Evolutionary conservation across 2,888 invertebrate genomes (phyloP), one percentile per base, ranked within the genome.

Genomic region (Drosophila macrospina): DNA sequence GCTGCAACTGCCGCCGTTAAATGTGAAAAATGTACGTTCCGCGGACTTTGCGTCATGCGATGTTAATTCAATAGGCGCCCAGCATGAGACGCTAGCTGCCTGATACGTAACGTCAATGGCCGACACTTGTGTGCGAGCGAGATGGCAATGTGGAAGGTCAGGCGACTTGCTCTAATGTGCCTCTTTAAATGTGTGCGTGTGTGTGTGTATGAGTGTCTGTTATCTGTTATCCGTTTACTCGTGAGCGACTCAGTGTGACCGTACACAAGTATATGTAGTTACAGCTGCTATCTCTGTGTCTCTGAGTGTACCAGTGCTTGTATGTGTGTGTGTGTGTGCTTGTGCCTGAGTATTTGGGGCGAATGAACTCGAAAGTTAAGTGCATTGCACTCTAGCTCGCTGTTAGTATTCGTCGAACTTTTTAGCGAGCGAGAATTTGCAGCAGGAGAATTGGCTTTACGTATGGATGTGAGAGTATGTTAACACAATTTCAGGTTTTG

Each of bases 31-130:
- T 86, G 82, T 86, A 85, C 80, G 78, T 80, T 79, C 74, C 78
- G 90, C 88, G 92, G 90, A 91, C 92, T 92, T 91, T 92, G 91
- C 92, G 92, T 92, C 92, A 91, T 91, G 90, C 89, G 91, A 91
- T 91, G 92, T 92, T 91, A 91, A 88, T 84, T 79, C 79, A 89
- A 80, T 80, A 86, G 91, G 91, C 69, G 89, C 66, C 64, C 82
- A 80, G 83, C 74, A 68, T 26, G 45, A 0, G 8, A 15, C 37
- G 56, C 42, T 36, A 44, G 69, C 65, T 64, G 56, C 41, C 64
- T 57, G 71, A 77, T 67, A 86, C 84, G 86, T 86, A 83, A 82
- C 88, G 74, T 60, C 81, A 72, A 74, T 61, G 60, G 47, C 64
- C 65, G 48, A 39, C 26, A 44, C 78, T 44, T 34, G 30, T 11